Evolutionary conservation across 37 sponge, comb jelly and placozoan species (phyloP).

Genomic region (Hexactinellida sp.): DNA sequence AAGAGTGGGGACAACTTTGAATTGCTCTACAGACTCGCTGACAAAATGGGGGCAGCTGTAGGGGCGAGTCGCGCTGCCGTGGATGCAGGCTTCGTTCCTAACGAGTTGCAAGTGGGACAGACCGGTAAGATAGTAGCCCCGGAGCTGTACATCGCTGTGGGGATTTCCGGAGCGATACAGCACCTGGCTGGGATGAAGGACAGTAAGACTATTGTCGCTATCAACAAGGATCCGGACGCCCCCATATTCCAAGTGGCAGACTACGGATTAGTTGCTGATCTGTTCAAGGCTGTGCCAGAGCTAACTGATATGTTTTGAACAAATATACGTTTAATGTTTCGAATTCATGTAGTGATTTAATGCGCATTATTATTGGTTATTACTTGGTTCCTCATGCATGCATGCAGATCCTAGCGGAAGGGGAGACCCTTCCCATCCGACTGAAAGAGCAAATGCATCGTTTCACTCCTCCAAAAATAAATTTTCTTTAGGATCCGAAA

Average conservation of each 20-base stretch:
- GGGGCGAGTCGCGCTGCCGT: slow-evolving; percentile 98
- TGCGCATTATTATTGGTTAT: no score
- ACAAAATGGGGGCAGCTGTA: slow-evolving; percentile 92
- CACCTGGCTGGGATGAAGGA: slow-evolving; percentile 99
- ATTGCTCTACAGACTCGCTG: slow-evolving; percentile 88
- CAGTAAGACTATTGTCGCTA: slow-evolving; percentile 97
- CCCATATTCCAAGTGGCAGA: slow-evolving; percentile 99
- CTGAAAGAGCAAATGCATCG: no score
- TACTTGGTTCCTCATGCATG: no score
- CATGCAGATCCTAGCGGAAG: no score
- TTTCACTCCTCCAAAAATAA: no score
- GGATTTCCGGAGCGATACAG: slow-evolving; percentile 98
- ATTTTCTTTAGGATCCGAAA: no score
- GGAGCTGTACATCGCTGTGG: slow-evolving; percentile 97
- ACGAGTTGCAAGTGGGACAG: slow-evolving; percentile 98
- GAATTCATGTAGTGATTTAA: no score
- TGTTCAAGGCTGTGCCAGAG: slow-evolving; percentile 96
- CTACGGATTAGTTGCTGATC: slow-evolving; percentile 91
- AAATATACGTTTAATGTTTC: no score
- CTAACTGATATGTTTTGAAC: slow-evolving; percentile 25
- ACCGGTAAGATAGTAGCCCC: slow-evolving; percentile 99
- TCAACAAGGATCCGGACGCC: slow-evolving; percentile 97
- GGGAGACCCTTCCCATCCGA: no score
- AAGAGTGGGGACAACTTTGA: slow-evolving; percentile 97
- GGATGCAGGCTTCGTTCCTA: slow-evolving; percentile 96